Conservation (phyloP, 2,888 invertebrate genomes). For the Steinernema carpocapsae region DNA sequence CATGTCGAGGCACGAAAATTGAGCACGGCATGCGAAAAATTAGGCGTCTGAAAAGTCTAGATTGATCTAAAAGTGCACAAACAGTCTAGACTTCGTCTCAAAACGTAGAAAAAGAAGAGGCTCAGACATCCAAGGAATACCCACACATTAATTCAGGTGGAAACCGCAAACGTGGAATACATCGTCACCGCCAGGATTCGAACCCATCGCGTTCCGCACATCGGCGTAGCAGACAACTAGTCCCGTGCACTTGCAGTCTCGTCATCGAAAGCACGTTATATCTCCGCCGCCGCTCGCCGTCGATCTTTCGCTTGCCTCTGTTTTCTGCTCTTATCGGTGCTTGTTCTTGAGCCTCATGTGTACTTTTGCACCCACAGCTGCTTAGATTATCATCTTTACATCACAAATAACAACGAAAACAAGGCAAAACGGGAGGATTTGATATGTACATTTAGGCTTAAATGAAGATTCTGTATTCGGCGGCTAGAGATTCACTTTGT, state of each 20-base stretch:
- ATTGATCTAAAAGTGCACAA: neutral
- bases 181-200: constrained; percentile 19
- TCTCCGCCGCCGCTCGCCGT: neutral
- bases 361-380: neutral
- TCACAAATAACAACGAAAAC: constrained; percentile 22
- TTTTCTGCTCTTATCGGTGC: neutral
- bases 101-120: neutral
- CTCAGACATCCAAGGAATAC: constrained; percentile 26
- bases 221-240: too few species aligned
- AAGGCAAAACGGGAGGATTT: neutral
- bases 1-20: too few species aligned
- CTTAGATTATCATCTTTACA: neutral
- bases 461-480: neutral
- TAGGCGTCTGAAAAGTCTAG: too few species aligned
- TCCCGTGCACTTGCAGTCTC: too few species aligned
- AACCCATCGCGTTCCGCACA: neutral
- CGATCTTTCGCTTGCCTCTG: neutral
- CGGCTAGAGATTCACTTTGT: constrained; percentile 33
- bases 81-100: too few species aligned
- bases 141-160: constrained; percentile 28
- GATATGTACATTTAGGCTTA: constrained; percentile 23
- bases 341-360: neutral
- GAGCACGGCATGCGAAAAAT: too few species aligned
- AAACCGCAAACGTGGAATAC: constrained; percentile 27
- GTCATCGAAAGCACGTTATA: too few species aligned